Base-by-base conservation (phyloP, 1,140 invertebrate species). In the Liolophura sinensis region DNA sequence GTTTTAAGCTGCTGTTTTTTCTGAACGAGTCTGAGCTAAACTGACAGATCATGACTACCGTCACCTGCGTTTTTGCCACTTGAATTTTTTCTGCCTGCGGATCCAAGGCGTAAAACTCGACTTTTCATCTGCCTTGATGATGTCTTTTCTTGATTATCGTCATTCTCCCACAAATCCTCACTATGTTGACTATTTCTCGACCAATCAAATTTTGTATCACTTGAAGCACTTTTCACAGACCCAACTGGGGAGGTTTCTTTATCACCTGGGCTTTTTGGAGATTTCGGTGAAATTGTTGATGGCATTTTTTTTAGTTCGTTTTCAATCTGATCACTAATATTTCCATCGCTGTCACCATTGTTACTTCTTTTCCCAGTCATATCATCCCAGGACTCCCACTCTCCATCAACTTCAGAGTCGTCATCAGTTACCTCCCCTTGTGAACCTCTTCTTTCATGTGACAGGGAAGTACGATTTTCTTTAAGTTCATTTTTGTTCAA, bases 281-380 rank as follows among this genome's bases (percentile, higher is more conserved):
- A 40, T 40, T 40, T 49, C 48, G 60, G 24, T 25, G 24, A 20
- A 49, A 47, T 49, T 48, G 22, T 24, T 18, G 60, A 49, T 18
- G 46, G 24, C 66, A 68, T 69, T 18, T 49, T 49, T 1, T 50
- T 1, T 11, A 71, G 49, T 57, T 73, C 69, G 5, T 50, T 47
- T 48, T 73, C 69, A 49, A 73, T 71, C 59, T 73, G 68, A 20
- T 66, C 63, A 48, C 48, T 62, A 15, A 72, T 54, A 20, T 24
- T 20, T 3, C 51, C 22, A 20, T n/a, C 22, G 18, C 51, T 54
- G 3, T 54, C 51, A 9, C 12, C 51, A 54, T n/a, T 3, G 51
- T n/a, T 4, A 20, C 18, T 54, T 3, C 7, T 12, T 54, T 20
- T 67, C 22, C 48, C 24, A 22, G 56, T 52, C n/a, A 57, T 48